phyloP scores from a whole-genome alignment of 2,113 vertebrate genomes.

The Columba livia region DNA sequence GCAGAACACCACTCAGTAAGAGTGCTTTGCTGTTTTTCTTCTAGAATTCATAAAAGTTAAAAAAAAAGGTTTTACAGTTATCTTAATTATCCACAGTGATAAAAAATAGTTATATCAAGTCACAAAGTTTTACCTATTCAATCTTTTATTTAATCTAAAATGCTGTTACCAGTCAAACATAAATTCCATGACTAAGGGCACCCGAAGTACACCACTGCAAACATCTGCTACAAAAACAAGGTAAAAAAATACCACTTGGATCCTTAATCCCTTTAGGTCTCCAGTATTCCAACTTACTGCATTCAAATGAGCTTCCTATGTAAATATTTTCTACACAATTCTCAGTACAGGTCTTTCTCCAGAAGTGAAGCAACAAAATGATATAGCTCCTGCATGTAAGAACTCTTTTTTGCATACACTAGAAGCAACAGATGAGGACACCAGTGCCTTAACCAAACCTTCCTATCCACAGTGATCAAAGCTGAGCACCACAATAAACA shows the following conservation, averaged over 20 bases:
- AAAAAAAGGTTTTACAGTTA: neutral
- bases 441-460: neutral
- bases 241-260: neutral
- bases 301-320: neutral
- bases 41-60: slow-evolving; percentile 65
- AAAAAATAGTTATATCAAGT: neutral
- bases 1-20: slow-evolving; percentile 87
- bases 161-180: neutral
- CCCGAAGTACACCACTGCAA: neutral
- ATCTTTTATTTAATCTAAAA: neutral
- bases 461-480: neutral
- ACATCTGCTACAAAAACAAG: neutral
- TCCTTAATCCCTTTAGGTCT: neutral
- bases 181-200: neutral
- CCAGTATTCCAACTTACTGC: neutral
- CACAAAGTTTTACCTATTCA: neutral
- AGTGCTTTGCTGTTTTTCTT: slow-evolving; percentile 82
- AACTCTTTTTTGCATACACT: neutral
- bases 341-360: neutral
- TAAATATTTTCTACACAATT: neutral
- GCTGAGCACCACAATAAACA: fast-evolving
- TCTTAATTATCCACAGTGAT: neutral
- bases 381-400: neutral
- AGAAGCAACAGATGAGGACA: neutral
- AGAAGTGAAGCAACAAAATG: neutral